Percentiles rank a stretch among this genome's conserved stretches.
Conservation (phyloP, 2,113 vertebrate genomes). For the Hippoglossus stenolepis region DNA sequence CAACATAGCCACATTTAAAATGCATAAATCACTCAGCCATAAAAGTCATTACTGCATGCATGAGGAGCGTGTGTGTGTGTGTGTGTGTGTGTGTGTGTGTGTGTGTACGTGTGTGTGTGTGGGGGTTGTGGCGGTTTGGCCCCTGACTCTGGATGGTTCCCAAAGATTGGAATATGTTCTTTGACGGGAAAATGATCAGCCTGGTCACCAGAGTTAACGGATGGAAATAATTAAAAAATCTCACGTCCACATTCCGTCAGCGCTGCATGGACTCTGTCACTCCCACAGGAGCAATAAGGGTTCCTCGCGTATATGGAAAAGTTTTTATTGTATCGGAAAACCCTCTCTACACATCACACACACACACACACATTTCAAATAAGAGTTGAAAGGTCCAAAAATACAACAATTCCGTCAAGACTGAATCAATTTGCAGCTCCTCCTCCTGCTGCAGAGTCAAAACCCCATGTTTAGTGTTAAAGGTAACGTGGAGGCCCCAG, state of each 20-base stretch:
- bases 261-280: slow-evolving; percentile 13
- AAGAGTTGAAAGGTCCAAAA: background rate
- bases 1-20: slow-evolving; percentile 51
- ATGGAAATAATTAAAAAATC: slow-evolving; percentile 44
- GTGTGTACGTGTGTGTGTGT: slow-evolving; percentile 11
- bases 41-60: slow-evolving; percentile 54
- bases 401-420: background rate
- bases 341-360: background rate
- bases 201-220: slow-evolving; percentile 24
- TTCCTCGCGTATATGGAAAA: background rate
- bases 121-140: slow-evolving; percentile 21
- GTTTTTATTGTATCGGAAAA: background rate
- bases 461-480: background rate
- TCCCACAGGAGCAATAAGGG: slow-evolving; percentile 1
- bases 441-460: background rate
- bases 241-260: slow-evolving; percentile 4
- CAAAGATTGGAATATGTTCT: slow-evolving; percentile 41
- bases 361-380: background rate
- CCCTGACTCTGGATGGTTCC: slow-evolving; percentile 21
- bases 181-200: slow-evolving; percentile 42
- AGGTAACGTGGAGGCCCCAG: background rate
- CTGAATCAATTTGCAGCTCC: background rate
- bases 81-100: slow-evolving; percentile 14
- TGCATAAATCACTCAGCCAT: slow-evolving; percentile 62
- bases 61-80: slow-evolving; percentile 10